Evolutionary conservation across 2,888 invertebrate species (phyloP), one percentile per base, ranked within the genome.

Genomic region (Branchinecta sandiegonensis): DNA sequence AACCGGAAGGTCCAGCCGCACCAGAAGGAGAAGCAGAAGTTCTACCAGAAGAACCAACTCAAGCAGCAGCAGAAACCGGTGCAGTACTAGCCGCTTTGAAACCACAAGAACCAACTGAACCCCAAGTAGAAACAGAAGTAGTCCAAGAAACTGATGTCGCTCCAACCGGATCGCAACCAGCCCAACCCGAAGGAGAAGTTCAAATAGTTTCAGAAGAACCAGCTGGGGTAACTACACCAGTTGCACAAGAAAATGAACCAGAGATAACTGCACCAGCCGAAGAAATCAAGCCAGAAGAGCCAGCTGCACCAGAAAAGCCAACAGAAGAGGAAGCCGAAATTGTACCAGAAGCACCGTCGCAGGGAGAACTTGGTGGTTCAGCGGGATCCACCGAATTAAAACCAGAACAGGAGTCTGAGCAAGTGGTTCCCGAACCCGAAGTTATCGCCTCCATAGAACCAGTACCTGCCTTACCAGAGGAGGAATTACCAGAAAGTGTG

Each of bases 161-260:
- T 37, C 37, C 37, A 37, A 7, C 65, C 3, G 37, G 14, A 67
- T 48, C 67, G 65, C 37, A 50, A 12, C 12, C 67, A 23, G 65
- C 67, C n/a, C 8, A 68, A 14, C 14, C 71, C 37, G 70, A 70
- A 17, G 69, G 64, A 63, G 71, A 70, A 68, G 66, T 65, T 56
- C 66, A 65, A 23, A 66, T 66, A 67, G 67, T 72, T 13, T 71
- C 72, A 65, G 75, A 75, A 14, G 76, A 75, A 66, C 74, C 74
- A 70, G 70, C 74, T 68, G 67, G 70, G 17, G 72, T 71, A 50
- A 72, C 68, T 48, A 46, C 70, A 47, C 47, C 67, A 65, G 65
- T 65, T 48, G 46, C 37, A 11, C 46, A 12, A 11, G 17, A 17
- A 67, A 56, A 72, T 47, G 72, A 73, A 71, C 71, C 72, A 37